Evolutionary conservation across 2,113 vertebrate genomes (phyloP), one percentile per base, ranked within the genome.

Genomic region (Osmerus mordax): DNA sequence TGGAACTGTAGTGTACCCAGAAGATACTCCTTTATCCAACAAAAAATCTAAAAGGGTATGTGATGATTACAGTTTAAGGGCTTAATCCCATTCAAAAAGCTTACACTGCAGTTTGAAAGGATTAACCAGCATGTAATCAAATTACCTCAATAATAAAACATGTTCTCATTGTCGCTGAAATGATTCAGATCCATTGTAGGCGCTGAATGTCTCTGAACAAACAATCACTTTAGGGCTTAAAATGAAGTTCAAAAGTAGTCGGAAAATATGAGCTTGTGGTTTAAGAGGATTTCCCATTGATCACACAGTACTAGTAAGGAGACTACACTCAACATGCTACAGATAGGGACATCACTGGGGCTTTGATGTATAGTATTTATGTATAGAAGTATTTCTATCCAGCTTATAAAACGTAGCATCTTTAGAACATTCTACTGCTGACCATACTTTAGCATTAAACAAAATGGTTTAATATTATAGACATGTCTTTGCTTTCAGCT

Each of bases 51-150:
- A 88, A 84, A 73, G 81, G 73, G 81, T 83, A 85, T 82, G 86
- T 84, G 86, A 91, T 87, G 84, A 88, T 89, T 84, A 75, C 79
- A 84, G 86, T 91, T 89, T 87, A 87, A 87, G 83, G 87, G 82
- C 86, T 90, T 90, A 91, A 89, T 89, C 87, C 87, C 81, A 87
- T 88, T 88, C 84, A 82, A 86, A 81, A 85, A 80, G 83, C 84
- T 84, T 67, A 81, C 81, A 86, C 85, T 86, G 69, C 74, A 81
- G 81, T 85, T 86, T 86, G 84, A 84, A 83, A 89, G 89, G 88
- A 90, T 90, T 89, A 90, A 86, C 80, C 78, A 84, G 84, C 82
- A 82, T 87, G 86, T 86, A 88, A 90, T 88, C 88, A 89, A 89
- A 91, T 90, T 86, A 88, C 86, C 79, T 83, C 77, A 76, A 84